phyloP scores from a whole-genome alignment of 2,113 vertebrate genomes.

The Rafetus swinhoei region DNA sequence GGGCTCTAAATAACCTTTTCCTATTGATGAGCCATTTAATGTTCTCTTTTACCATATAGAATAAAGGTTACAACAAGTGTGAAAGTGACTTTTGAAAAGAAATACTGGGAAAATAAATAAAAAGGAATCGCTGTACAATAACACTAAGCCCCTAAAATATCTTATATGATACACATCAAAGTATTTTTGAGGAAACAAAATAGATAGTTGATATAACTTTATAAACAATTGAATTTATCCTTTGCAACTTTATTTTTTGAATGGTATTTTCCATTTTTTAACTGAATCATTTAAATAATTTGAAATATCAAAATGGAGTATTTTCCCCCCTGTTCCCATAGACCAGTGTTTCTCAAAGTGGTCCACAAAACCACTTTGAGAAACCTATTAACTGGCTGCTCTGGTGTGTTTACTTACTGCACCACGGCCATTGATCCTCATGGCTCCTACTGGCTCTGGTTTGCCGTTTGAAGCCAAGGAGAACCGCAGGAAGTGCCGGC shows the following conservation, averaged over 20 bases:
- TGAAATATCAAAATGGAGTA: background rate
- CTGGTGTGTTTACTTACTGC: no score
- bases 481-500: no score
- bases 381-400: no score
- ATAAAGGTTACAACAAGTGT: background rate
- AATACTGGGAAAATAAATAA: conserved; percentile 4
- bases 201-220: background rate
- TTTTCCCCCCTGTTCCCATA: background rate
- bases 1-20: conserved; percentile 2
- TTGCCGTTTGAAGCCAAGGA: no score
- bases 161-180: background rate
- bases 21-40: background rate
- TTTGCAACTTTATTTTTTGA: background rate
- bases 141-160: background rate
- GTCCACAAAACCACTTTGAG: no score
- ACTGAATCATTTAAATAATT: background rate
- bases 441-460: no score
- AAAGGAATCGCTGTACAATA: background rate
- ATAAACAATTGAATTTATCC: background rate
- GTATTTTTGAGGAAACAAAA: background rate
- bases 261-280: background rate
- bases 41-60: background rate
- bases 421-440: no score
- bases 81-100: conserved; percentile 16
- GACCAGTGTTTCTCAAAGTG: no score